A percentile compares a stretch with the other conserved stretches of the same genome.
Evolutionary conservation across 2,888 invertebrate genomes (phyloP).

Genomic region (Erpobdella octoculata): DNA sequence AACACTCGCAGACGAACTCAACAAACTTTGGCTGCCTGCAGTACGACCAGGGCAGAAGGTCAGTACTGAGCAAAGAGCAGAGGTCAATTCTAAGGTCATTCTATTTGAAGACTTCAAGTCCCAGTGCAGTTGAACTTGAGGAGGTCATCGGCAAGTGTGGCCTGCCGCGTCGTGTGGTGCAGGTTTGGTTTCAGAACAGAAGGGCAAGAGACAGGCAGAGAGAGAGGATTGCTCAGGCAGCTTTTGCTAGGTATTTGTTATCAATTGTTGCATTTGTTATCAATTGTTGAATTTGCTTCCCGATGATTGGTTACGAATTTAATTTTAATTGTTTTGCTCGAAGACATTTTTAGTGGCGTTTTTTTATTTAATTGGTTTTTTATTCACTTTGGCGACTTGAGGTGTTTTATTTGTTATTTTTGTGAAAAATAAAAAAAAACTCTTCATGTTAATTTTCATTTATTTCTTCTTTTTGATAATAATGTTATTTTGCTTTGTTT

Average conservation of each 20-base stretch:
- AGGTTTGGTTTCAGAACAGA: slow-evolving; percentile 31
- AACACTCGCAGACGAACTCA: not conserved
- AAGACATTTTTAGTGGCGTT: not conserved
- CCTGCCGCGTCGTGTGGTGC: slow-evolving; percentile 25
- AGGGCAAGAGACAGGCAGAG: slow-evolving; percentile 29
- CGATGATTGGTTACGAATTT: not conserved
- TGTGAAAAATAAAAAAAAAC: too few relatives aligned
- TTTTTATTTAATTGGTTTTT: not conserved
- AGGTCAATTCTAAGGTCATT: slow-evolving; percentile 10
- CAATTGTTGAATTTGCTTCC: not conserved
- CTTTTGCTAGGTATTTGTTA: slow-evolving; percentile 13
- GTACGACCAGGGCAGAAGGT: slow-evolving; percentile 26
- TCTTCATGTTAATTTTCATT: too few relatives aligned
- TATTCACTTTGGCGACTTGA: not conserved
- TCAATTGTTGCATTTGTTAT: not conserved
- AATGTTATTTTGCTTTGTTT: not conserved
- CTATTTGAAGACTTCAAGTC: slow-evolving; percentile 20
- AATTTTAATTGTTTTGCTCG: not conserved
- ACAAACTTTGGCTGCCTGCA: not conserved
- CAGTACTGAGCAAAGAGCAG: slow-evolving; percentile 28
- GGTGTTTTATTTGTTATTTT: too few relatives aligned
- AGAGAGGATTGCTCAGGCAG: slow-evolving; percentile 22
- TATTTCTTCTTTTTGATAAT: too few relatives aligned
- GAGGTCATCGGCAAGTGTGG: slow-evolving; percentile 7
- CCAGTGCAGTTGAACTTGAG: slow-evolving; percentile 15